Evolutionary conservation across 2,888 invertebrate species (phyloP).

Genomic region (Agonopterix alstromeriana): DNA sequence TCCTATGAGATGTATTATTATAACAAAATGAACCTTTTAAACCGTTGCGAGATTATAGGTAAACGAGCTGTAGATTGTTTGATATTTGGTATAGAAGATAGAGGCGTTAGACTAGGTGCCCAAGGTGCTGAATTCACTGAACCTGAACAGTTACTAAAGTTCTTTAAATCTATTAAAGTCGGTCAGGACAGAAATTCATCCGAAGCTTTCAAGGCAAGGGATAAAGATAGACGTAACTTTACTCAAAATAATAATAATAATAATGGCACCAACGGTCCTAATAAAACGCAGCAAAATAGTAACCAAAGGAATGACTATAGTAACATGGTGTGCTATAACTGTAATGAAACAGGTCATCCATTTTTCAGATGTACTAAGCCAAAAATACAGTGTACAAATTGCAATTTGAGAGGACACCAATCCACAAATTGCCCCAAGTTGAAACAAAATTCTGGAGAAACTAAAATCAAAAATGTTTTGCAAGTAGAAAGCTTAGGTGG

Average conservation of each 20-base stretch:
- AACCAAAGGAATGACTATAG: neutral
- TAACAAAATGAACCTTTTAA: slow-evolving; percentile 11
- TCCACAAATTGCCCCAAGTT: neutral
- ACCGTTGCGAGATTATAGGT: slow-evolving; percentile 13
- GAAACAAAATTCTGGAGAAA: neutral
- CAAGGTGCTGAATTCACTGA: slow-evolving; percentile 13
- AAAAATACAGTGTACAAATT: neutral
- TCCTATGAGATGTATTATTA: slow-evolving; percentile 11
- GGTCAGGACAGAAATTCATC: neutral
- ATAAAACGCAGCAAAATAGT: neutral
- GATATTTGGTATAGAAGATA: slow-evolving; percentile 13
- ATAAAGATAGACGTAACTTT: neutral
- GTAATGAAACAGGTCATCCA: neutral
- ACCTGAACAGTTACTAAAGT: slow-evolving; percentile 13
- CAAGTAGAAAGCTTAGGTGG: neutral
- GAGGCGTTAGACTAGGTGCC: slow-evolving; percentile 12
- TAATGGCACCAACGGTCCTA: neutral
- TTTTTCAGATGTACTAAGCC: slow-evolving; percentile 1
- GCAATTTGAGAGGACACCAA: neutral
- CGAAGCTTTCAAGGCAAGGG: neutral
- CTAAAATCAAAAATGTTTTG: neutral
- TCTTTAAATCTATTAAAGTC: slow-evolving; percentile 11
- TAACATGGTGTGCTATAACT: neutral
- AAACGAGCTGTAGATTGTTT: slow-evolving; percentile 16
- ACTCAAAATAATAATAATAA: neutral